Base-by-base conservation (phyloP, 1,140 invertebrate species). In the Thaumatotibia leucotreta region DNA sequence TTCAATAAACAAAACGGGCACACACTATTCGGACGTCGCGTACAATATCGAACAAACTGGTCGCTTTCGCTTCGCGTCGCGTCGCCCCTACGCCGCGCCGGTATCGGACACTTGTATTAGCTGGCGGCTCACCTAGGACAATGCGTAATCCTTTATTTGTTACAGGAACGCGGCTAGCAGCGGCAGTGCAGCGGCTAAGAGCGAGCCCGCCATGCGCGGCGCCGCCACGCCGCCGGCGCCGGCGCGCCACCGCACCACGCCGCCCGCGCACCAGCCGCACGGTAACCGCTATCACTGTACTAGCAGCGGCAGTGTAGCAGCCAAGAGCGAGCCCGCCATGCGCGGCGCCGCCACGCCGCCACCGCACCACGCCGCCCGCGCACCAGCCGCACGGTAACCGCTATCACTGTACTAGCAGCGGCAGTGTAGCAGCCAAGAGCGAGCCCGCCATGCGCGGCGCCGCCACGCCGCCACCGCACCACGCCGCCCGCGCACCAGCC, bases 321-420 rank as follows among this genome's bases (percentile, higher is more conserved):
- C n/a, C 33, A 39, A 10, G n/a, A 39, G 8, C 39, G 1, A 10
- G 31, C 32, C 20, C 27, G 70, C 52, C 32, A 62, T 84, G 73
- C 82, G 86, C 54, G 82, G 77, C 32, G 85, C 89, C 61, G 74
- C 73, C 50, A 89, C 86, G 67, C 85, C 67, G 87, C 0, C 86
- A 86, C 66, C 84, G 89, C 54, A 85, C 86, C 66, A 91, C 89
- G 64, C 90, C 91, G n/a, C 90, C 88, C 64, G 73, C 81, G 8
- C 87, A 85, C 72, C 83, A 83, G 68, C 76, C 82, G 27, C 87
- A 89, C 66, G 83, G 86, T 89, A 64, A 68, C 62, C n/a, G n/a
- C 49, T 11, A 9, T n/a, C 31, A 31, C 10, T 11, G 11, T 50
- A 1, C 33, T 39, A 10, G n/a, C n/a, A n/a, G n/a, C n/a, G n/a